Evolutionary conservation across 2,888 invertebrate genomes (phyloP), one percentile per base, ranked within the genome.

Genomic region (Tinea semifulvella): DNA sequence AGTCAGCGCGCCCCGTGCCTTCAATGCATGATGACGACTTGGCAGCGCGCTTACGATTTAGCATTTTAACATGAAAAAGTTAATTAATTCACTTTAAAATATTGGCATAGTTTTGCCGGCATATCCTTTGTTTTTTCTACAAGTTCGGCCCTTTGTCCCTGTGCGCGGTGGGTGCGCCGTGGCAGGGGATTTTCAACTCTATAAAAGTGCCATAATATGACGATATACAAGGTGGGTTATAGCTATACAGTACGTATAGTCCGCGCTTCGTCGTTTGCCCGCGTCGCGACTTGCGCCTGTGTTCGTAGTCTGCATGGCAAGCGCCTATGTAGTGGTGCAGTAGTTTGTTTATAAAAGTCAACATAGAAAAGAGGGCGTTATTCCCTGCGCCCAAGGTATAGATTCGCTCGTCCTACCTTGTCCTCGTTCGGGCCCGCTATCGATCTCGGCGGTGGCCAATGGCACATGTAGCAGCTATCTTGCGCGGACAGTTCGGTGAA

Each of bases 371-470:
- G 58, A 62, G 54, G 63, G 57, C 64, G 61, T 61, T 83, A 73
- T 63, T 54, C 50, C 51, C 48, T 47, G 48, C 49, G 44, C 40
- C 56, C 74, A 83, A 73, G 67, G 17, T 3, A n/a, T 68, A 68
- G 58, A 69, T 68, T 79, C 3, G 36, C 16, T 3, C 18, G 14
- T 14, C 3, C 6, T 8, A 2, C 13, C 8, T 26, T 26, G 13
- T 17, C 39, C 28, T 8, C 40, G 68, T 58, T 66, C 72, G 68
- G 77, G 76, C 83, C 83, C 81, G 77, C 82, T 84, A 86, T 86
- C 85, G 86, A 86, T 86, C 83, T 79, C 63, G 58, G 70, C 68
- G 70, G 69, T 72, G 75, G 72, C 86, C 86, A 86, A 86, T 86
- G 70, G 79, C 77, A 84, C 82, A 83, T 82, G 84, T 80, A 80